Evolutionary conservation across 2,797 vertebrate genomes (phyloP).

Genomic region (Manis pentadactyla): DNA sequence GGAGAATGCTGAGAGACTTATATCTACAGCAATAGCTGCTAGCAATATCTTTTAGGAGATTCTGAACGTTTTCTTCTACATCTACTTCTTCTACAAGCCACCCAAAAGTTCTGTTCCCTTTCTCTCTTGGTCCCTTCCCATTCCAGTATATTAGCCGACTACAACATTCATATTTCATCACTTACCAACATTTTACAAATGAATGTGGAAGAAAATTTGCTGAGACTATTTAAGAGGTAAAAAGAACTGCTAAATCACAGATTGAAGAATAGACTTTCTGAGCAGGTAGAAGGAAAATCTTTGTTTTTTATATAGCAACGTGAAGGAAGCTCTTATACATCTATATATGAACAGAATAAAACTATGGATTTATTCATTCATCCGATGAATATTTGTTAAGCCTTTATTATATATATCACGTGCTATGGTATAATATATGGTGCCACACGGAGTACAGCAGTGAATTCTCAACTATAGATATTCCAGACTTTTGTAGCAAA

Average conservation of each 20-base stretch:
- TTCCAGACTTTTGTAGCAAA: background rate
- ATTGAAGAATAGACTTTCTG: background rate
- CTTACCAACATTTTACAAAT: background rate
- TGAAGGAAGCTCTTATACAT: background rate
- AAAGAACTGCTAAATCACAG: background rate
- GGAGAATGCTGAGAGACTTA: constrained; percentile 70
- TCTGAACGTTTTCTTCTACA: constrained; percentile 68
- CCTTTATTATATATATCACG: background rate
- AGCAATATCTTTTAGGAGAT: constrained; percentile 73
- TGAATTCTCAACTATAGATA: background rate
- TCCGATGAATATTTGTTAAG: background rate
- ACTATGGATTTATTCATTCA: background rate
- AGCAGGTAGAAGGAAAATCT: background rate
- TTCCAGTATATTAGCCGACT: background rate
- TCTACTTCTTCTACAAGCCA: background rate
- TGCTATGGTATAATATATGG: background rate
- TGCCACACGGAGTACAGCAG: background rate
- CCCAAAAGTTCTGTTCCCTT: background rate
- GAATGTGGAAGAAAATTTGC: background rate
- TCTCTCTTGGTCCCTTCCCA: background rate
- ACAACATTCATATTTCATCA: background rate
- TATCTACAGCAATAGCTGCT: constrained; percentile 65
- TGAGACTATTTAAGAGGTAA: background rate
- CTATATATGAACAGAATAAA: background rate
- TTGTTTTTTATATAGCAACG: background rate